Conservation (phyloP, 1,140 invertebrate genomes). For the Drosophila ohnishii region DNA sequence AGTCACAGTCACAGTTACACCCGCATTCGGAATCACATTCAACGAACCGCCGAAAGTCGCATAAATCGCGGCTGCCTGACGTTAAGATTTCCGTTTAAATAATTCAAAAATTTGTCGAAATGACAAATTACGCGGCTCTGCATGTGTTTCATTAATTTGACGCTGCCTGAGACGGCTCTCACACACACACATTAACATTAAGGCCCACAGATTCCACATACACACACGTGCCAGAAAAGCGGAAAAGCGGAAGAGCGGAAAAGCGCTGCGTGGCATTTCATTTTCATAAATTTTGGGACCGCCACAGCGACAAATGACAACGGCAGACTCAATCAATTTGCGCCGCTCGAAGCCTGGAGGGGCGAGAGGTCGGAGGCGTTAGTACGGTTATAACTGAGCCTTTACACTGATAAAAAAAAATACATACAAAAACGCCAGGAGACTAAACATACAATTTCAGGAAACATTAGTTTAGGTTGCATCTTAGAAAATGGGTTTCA, state of each 20-base stretch:
- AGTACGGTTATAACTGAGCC: conserved; percentile 28
- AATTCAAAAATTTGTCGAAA: conserved; percentile 78
- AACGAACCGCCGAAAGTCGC: conserved; percentile 26
- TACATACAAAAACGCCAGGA: too few relatives aligned
- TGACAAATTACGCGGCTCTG: conserved; percentile 73
- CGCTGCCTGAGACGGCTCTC: conserved; percentile 35
- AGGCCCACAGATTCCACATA: conserved; percentile 42
- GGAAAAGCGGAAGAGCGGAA: conserved; percentile 56
- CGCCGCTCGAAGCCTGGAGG: conserved; percentile 35
- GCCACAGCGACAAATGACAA: conserved; percentile 74
- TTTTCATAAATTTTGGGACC: conserved; percentile 71
- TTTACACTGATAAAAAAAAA: neutral
- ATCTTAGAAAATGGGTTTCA: too few relatives aligned
- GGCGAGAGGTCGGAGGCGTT: conserved; percentile 23
- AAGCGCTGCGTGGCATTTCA: conserved; percentile 71
- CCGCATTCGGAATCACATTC: conserved; percentile 37
- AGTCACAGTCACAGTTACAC: conserved; percentile 30
- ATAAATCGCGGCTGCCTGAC: conserved; percentile 59
- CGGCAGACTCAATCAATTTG: conserved; percentile 77
- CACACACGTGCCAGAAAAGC: conserved; percentile 60
- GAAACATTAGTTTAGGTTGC: neutral
- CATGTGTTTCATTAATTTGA: conserved; percentile 77
- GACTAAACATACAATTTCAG: too few relatives aligned
- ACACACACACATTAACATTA: conserved; percentile 10
- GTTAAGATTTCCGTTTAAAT: conserved; percentile 76